Evolutionary conservation across 1,140 invertebrate genomes (phyloP).

Genomic region (Dinoponera quadriceps): DNA sequence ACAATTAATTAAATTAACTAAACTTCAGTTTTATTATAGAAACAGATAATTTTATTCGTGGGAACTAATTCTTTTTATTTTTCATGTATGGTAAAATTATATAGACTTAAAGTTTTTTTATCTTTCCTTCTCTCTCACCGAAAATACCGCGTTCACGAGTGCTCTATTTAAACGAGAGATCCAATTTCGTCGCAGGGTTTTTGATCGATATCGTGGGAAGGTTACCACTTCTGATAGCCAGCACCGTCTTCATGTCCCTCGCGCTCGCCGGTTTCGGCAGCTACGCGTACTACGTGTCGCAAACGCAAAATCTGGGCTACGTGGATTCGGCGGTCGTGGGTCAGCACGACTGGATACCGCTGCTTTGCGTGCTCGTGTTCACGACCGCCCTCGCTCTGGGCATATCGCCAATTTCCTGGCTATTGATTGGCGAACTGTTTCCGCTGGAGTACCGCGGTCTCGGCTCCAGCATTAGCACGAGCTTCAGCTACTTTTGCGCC

Average conservation of each 20-base stretch:
- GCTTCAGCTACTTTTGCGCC: conserved; percentile 95
- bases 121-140: not conserved
- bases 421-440: conserved; percentile 95
- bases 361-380: conserved; percentile 93
- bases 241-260: conserved; percentile 93
- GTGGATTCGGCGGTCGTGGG: conserved; percentile 83
- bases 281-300: conserved; percentile 90
- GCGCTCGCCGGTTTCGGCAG: conserved; percentile 92
- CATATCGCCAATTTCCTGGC: conserved; percentile 95
- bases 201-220: conserved; percentile 93
- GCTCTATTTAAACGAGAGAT: conserved; percentile 6
- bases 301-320: conserved; percentile 83
- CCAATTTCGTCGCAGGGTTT: conserved; percentile 84
- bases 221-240: conserved; percentile 91
- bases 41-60: too few relatives aligned
- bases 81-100: too few relatives aligned
- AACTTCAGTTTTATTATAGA: too few relatives aligned
- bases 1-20: not conserved
- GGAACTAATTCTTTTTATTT: too few relatives aligned
- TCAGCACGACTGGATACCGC: conserved; percentile 92
- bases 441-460: conserved; percentile 93
- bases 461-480: conserved; percentile 93
- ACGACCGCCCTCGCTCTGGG: conserved; percentile 94
- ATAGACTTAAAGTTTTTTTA: too few relatives aligned
- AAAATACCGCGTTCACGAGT: not conserved